Evolutionary conservation across 2,888 invertebrate genomes (phyloP), one percentile per base, ranked within the genome.

Genomic region (Nomada fucata): DNA sequence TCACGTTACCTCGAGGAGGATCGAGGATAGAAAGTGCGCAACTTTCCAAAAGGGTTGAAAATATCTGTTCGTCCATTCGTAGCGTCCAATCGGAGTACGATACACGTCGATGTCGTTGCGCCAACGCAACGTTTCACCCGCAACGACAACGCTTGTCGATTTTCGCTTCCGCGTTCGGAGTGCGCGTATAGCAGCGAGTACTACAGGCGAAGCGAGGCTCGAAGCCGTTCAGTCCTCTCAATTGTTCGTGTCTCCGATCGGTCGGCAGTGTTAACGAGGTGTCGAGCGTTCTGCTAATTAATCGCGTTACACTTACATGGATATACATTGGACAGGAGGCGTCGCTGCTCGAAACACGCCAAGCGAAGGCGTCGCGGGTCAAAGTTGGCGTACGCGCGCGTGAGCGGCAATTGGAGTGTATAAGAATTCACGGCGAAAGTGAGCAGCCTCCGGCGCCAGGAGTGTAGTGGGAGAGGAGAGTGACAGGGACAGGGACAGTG

Each of bases 401-500:
- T 29, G 20, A 70, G 53, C 70, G 53, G 70, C 53, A 42, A 63
- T 55, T 76, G 18, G 57, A 57, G 71, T 71, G 71, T 57, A 23
- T 47, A 63, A 64, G 76, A 63, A 63, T 74, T 61, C 13, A 18
- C 69, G 52, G 68, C 69, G 79, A 78, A 77, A 79, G 79, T 79
- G 79, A 59, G 44, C 23, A 36, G 36, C 36, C 36, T 36, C 36
- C 36, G 36, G 57, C 15, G 44, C 74, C 29, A 36, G 50, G 7
- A 50, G 44, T 29, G 65, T 65, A 60, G 44, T 29, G 36, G 47
- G 26, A 57, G 42, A 47, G 77, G 15, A 59, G 47, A 42, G 7
- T 36, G 36, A 36, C 36, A 59, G 47, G 29, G 20, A 70, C 57
- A 29, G 23, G 13, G 23, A 23, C 53, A 42, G 44, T 29, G 60